Evolutionary conservation across 2,113 vertebrate genomes (phyloP).

Genomic region (Saccopteryx leptura): DNA sequence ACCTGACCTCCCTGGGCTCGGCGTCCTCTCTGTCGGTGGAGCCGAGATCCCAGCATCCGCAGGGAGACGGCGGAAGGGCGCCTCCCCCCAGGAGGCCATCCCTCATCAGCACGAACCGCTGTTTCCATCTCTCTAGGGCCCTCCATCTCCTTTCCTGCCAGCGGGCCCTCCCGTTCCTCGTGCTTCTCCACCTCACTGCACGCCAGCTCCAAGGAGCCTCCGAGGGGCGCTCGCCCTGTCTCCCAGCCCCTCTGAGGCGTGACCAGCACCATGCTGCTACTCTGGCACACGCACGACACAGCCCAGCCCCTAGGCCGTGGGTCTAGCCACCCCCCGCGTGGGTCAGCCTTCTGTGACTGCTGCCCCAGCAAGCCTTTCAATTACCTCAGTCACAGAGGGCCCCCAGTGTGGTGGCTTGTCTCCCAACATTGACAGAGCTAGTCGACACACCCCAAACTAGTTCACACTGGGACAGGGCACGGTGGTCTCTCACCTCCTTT

Average conservation of each 20-base stretch:
- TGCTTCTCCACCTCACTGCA: not conserved
- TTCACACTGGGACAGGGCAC: not conserved
- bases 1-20: not conserved
- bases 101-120: accelerated
- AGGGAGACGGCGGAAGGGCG: not conserved
- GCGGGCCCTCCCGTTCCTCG: not conserved
- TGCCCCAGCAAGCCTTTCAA: not conserved
- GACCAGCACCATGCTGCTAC: not conserved
- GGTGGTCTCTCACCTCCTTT: not conserved
- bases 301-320: not conserved
- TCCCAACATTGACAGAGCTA: not conserved
- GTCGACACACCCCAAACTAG: not conserved
- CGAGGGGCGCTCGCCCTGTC: not conserved
- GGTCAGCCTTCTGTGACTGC: not conserved
- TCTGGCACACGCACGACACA: not conserved
- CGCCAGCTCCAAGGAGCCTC: not conserved
- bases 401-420: not conserved
- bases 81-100: not conserved
- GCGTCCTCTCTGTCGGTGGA: not conserved
- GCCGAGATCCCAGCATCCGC: not conserved
- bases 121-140: not conserved
- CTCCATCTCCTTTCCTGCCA: not conserved
- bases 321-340: not conserved
- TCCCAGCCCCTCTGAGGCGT: not conserved
- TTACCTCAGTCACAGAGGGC: not conserved